Evolutionary conservation across 2,888 invertebrate genomes (phyloP).

Genomic region (Phragmatobia fuliginosa): DNA sequence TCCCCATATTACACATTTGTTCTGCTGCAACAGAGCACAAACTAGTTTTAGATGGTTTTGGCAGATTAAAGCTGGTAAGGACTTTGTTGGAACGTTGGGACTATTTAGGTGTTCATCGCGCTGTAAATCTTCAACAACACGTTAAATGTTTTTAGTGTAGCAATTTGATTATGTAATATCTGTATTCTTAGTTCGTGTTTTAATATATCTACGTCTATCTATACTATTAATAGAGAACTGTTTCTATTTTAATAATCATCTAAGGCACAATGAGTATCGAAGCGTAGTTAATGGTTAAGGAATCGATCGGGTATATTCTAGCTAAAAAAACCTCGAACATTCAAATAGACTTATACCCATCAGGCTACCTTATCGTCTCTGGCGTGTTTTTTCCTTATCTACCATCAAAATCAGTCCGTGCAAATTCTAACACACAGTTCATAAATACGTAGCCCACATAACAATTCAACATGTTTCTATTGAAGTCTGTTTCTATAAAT

Average conservation of each 20-base stretch:
- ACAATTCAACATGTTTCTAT: not conserved
- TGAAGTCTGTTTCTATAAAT: not conserved
- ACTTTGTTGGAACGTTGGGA: not conserved
- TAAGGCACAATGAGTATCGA: too few species aligned
- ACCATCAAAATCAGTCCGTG: not conserved
- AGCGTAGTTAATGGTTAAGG: too few species aligned
- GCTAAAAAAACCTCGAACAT: not conserved
- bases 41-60: not conserved
- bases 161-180: not conserved
- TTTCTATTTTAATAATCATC: too few species aligned
- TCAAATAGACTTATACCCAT: not conserved
- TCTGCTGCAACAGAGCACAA: not conserved
- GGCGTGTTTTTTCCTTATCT: not conserved
- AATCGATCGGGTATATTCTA: not conserved
- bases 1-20: conserved; percentile 2
- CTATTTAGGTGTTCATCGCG: not conserved
- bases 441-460: not conserved
- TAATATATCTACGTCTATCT: too few species aligned
- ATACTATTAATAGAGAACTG: too few species aligned
- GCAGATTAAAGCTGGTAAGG: not conserved
- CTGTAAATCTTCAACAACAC: not conserved
- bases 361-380: not conserved
- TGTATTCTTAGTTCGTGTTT: not conserved
- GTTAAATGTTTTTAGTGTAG: not conserved
- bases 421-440: not conserved